Base-by-base conservation (phyloP, 2,888 invertebrate species). In the Parelbella ahira region DNA sequence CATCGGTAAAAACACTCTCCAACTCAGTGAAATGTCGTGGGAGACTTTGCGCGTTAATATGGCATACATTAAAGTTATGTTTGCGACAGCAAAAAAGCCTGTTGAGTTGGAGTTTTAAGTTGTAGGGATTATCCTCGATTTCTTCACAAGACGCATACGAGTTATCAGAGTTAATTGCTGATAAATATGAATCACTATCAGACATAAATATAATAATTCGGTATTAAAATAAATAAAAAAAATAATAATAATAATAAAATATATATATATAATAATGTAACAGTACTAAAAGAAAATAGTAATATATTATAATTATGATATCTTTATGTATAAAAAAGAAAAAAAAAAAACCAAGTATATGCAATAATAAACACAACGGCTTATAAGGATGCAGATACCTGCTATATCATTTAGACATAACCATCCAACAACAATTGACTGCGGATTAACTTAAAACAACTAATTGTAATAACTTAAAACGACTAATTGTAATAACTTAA, bases 1-100 rank as follows among this genome's bases (percentile, higher is more conserved):
- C 7, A n/a, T 9, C n/a, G 3, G 27, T n/a, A 38, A 43, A 28
- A 27, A 7, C 4, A 6, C 6, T n/a, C n/a, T 20, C 20, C n/a
- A 20, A 20, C 20, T 20, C 20, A 4, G 20, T 6, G n/a, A 6
- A 20, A 20, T 20, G 20, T 4, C 20, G 3, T 4, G 20, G 20
- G 3, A 20, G 3, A 6, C 20, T 20, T 20, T 20, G 20, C 3
- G 20, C 20, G 6, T 20, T 20, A 6, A 20, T 20, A 6, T 20
- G 20, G 20, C 20, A 20, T 20, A 20, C n/a, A n/a, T 20, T 20
- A 4, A 20, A 20, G 6, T 6, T 4, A 3, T 20, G 3, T 20
- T 20, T 20, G 20, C n/a, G 3, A n/a, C n/a, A n/a, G 6, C 2
- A 5, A 20, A 20, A 20, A 2, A 20, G 3, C n/a, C 2, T 2